Conservation (phyloP, 2,797 vertebrate genomes). For the Hybognathus amarus region DNA sequence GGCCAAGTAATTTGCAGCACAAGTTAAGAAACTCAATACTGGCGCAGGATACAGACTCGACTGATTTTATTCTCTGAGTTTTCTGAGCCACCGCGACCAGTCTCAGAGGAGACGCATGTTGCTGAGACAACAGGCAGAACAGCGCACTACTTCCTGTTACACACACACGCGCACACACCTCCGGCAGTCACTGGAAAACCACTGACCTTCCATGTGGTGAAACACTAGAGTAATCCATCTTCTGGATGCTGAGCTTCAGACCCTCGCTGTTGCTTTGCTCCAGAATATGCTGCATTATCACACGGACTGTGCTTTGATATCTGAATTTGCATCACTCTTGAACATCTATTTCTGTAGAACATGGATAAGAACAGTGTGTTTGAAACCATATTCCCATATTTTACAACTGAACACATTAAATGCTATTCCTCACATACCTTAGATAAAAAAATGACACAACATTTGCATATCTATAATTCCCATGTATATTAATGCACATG, state of each 20-base stretch:
- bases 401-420: neutral
- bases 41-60: neutral
- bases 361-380: neutral
- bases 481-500: neutral
- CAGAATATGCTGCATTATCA: neutral
- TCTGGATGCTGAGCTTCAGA: constrained; percentile 23
- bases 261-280: neutral
- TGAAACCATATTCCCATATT: neutral
- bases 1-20: neutral
- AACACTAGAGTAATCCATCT: constrained; percentile 44
- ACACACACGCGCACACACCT: constrained; percentile 1
- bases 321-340: neutral
- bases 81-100: neutral
- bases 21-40: neutral
- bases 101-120: constrained; percentile 39
- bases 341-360: neutral
- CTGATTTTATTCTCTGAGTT: constrained; percentile 21
- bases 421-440: neutral
- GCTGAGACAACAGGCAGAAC: constrained; percentile 37
- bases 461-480: neutral
- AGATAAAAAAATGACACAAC: neutral
- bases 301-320: constrained; percentile 6
- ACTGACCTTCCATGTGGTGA: constrained; percentile 48
- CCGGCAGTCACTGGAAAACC: constrained; percentile 32
- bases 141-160: neutral